Percentiles rank a stretch among this genome's conserved stretches.
Evolutionary conservation across 1,140 invertebrate species (phyloP).

Genomic region (Achatina immaculata): DNA sequence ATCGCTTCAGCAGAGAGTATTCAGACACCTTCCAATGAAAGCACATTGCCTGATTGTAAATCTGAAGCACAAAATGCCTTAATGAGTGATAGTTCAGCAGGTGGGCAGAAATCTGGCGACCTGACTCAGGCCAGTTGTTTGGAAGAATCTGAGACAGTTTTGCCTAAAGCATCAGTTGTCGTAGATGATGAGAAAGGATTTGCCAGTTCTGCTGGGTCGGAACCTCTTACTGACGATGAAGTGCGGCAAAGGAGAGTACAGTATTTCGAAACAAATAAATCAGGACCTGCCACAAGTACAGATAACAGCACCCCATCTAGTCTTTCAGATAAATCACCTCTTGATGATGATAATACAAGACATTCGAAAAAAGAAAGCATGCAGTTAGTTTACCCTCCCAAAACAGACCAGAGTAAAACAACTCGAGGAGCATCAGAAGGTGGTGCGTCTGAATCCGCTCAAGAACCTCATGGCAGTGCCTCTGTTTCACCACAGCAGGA

Average conservation of each 20-base stretch:
- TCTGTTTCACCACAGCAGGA: not conserved
- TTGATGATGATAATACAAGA: not conserved
- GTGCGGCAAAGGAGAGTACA: constrained; percentile 35
- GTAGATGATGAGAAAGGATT: constrained; percentile 17
- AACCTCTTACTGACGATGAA: constrained; percentile 31
- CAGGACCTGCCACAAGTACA: not conserved
- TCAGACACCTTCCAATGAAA: not conserved
- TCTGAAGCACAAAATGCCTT: not conserved
- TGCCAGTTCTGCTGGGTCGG: not conserved
- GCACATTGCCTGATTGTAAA: not conserved
- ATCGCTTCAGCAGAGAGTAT: not conserved
- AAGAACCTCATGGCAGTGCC: not conserved
- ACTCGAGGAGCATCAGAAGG: not conserved
- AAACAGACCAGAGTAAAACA: not conserved
- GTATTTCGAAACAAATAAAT: constrained; percentile 21
- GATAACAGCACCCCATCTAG: not conserved
- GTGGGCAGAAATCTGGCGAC: not conserved
- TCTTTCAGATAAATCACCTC: not conserved
- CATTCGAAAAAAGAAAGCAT: not conserved
- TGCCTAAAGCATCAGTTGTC: not conserved
- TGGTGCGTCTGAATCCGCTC: not conserved
- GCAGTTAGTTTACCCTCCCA: not conserved
- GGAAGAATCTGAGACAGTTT: constrained; percentile 4
- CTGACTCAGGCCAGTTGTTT: not conserved
- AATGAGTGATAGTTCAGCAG: not conserved